Evolutionary conservation across 1,140 invertebrate genomes (phyloP), one percentile per base, ranked within the genome.

Genomic region (Drosophila busckii): DNA sequence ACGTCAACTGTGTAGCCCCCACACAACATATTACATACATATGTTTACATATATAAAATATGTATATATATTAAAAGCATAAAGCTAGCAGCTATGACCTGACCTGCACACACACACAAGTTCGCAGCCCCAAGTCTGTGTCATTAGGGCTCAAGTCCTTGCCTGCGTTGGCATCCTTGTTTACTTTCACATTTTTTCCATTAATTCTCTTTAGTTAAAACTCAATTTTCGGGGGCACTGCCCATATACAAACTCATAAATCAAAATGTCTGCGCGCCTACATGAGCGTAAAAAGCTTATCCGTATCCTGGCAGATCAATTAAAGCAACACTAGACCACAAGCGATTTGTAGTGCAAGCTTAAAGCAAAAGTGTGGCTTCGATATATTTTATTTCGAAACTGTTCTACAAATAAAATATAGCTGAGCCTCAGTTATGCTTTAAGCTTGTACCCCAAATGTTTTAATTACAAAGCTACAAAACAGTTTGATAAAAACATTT

Each of bases 261-360:
- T 78, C 73, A 78, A 82, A 78, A 78, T 78, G 73, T 73, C 75
- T 64, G 68, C 28, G 25, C 73, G 38, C 37, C 13, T 40, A 41
- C 32, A 26, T 13, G 34, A 62, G 29, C 19, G 7, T 19, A 19
- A 52, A 12, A 34, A 10, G n/a, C n/a, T n/a, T n/a, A n/a, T n/a
- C n/a, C n/a, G n/a, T n/a, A n/a, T n/a, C n/a, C n/a, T n/a, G n/a
- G n/a, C n/a, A n/a, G n/a, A n/a, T n/a, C n/a, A 12, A 32, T 17
- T 4, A 6, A 35, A 19, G 8, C 13, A n/a, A 8, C n/a, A 37
- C 1, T 20, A 13, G 10, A 37, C n/a, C n/a, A n/a, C n/a, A n/a
- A n/a, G n/a, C n/a, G n/a, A n/a, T n/a, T n/a, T n/a, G n/a, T n/a
- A n/a, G n/a, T n/a, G n/a, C n/a, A n/a, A n/a, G n/a, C n/a, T n/a